Base-by-base conservation (phyloP, 2,888 invertebrate species). In the Hydriomena furcata region DNA sequence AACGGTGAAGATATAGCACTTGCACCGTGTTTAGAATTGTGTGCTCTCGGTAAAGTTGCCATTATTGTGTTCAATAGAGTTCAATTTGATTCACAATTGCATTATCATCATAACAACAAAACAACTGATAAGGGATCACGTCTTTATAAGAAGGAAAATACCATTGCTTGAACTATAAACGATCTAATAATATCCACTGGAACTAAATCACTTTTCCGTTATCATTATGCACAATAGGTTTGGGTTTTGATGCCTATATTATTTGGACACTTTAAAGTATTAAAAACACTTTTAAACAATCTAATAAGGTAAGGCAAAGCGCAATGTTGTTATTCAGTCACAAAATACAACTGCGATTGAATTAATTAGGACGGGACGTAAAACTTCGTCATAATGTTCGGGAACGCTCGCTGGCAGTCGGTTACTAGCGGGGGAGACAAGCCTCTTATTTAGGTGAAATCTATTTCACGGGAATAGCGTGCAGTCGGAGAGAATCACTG, bases 1-100 rank as follows among this genome's bases (percentile, higher is more conserved):
- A 89, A 89, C 5, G 88, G 84, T 37, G 84, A 79, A 6, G 85
- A 65, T 60, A 84, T 69, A 61, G 61, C 71, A 65, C 69, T 71
- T 54, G 43, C 28, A 11, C 73, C 81, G 63, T 84, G 81, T 71
- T 84, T 89, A 47, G 87, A 78, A 65, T 68, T 75, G 64, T 84
- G 82, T 73, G 80, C 81, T 61, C 89, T 76, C 12, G 89, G 89
- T 69, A 90, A 82, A 59, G 89, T 90, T 69, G 89, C 89, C 89
- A 90, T 90, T 66, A 62, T 52, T 34, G 40, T 45, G 8, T 53
- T 47, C 41, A 57, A 51, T 58, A 63, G 48, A 45, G 43, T 57
- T 55, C 31, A 61, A 45, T 62, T 48, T 23, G 21, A 41, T 46
- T 49, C 52, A 56, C 46, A 36, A 54, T 52, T 38, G 58, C 56